Conservation (phyloP, 1,140 invertebrate species). For the Eurytemora carolleeae region DNA sequence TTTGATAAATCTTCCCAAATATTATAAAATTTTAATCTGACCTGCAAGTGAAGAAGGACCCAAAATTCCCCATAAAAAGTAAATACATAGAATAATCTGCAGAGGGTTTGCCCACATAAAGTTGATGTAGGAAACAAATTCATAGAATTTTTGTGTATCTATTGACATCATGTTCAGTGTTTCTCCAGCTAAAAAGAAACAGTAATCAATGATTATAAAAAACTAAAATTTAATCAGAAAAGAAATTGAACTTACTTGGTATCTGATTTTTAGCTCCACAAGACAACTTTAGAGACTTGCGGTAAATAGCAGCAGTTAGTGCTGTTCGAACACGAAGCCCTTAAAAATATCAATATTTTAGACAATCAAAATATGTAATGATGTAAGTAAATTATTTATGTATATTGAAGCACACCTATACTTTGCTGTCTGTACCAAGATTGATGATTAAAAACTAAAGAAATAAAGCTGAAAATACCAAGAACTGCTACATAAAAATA, state of each 20-base stretch:
- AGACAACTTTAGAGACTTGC: constrained; percentile 40
- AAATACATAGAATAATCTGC: constrained; percentile 18
- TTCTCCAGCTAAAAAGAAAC: constrained; percentile 21
- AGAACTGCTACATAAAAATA: background rate
- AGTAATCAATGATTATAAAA: no score
- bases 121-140: constrained; percentile 15
- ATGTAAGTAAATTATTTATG: no score
- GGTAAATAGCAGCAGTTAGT: constrained; percentile 77
- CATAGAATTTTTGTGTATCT: constrained; percentile 20
- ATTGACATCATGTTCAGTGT: constrained; percentile 24
- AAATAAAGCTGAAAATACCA: background rate
- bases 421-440: background rate
- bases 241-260: no score
- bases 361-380: no score
- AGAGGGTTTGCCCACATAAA: constrained; percentile 18
- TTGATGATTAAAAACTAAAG: background rate
- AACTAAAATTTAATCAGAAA: no score
- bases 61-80: constrained; percentile 22
- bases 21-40: no score
- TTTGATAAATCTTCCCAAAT: no score
- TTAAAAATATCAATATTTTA: no score
- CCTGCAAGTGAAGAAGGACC: constrained; percentile 28
- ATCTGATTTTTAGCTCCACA: background rate
- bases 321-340: constrained; percentile 36
- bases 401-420: no score